Percentiles rank a stretch among this genome's conserved stretches.
Conservation (phyloP, 2,888 invertebrate species). For the Plagiodera versicolora region DNA sequence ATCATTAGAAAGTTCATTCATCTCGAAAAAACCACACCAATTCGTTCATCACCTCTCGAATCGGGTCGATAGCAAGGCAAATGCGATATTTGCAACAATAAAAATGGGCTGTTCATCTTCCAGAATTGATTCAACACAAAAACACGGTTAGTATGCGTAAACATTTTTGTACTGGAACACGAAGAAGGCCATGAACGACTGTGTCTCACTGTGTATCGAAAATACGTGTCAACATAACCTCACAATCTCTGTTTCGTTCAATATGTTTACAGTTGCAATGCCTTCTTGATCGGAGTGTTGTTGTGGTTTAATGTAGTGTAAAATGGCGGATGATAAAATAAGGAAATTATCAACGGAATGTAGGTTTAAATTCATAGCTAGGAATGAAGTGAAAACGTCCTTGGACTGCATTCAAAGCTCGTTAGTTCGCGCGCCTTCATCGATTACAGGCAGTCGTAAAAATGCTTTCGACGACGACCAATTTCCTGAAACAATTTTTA, state of each 20-base stretch:
- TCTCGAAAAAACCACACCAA: neutral
- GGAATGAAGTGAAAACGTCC: neutral
- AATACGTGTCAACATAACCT: too few species aligned
- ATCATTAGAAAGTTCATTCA: conserved; percentile 14
- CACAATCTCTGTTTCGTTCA: too few species aligned
- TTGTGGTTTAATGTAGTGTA: too few species aligned
- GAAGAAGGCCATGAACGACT: too few species aligned
- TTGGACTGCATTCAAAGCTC: neutral
- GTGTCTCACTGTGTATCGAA: too few species aligned
- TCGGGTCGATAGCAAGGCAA: neutral
- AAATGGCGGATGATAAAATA: too few species aligned
- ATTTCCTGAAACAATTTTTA: conserved; percentile 14
- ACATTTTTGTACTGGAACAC: too few species aligned
- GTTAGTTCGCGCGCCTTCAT: neutral
- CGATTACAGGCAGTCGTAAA: neutral
- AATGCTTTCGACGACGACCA: conserved; percentile 1
- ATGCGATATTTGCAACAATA: neutral
- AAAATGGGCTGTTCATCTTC: conserved; percentile 20
- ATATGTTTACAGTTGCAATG: too few species aligned
- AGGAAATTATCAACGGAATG: too few species aligned
- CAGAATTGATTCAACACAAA: conserved; percentile 3
- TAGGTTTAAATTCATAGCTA: neutral
- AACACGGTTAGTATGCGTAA: neutral
- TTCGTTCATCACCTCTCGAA: neutral
- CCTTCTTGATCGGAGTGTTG: too few species aligned